phyloP scores from a whole-genome alignment of 2,113 vertebrate genomes.

The Echinops telfairi region DNA sequence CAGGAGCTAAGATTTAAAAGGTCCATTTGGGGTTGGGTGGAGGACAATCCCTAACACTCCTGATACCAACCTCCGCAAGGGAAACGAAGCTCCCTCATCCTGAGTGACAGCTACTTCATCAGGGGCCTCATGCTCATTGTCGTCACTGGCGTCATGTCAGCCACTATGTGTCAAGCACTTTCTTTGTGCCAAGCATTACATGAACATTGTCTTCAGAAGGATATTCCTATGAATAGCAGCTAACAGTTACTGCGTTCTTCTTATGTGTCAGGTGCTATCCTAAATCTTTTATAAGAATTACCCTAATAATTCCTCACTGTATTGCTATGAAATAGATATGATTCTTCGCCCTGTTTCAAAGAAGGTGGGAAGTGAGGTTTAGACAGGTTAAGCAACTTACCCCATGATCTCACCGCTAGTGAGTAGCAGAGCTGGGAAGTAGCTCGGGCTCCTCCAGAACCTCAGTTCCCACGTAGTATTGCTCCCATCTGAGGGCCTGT shows the following conservation, averaged over 20 bases:
- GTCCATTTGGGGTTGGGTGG: background rate
- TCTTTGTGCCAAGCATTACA: conserved; percentile 39
- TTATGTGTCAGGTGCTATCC: background rate
- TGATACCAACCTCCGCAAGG: conserved; percentile 1
- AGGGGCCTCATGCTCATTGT: background rate
- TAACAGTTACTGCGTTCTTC: conserved; percentile 29
- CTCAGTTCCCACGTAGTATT: background rate
- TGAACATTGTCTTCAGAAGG: conserved; percentile 56
- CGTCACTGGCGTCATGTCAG: conserved; percentile 41
- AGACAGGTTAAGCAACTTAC: background rate
- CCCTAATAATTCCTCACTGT: conserved; percentile 25
- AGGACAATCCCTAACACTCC: background rate
- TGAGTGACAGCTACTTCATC: background rate
- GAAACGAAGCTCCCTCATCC: conserved; percentile 16
- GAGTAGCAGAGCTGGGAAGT: conserved; percentile 3
- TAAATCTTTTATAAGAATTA: conserved; percentile 41
- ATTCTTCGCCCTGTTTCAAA: conserved; percentile 51
- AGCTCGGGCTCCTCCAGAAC: background rate
- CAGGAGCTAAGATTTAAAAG: background rate
- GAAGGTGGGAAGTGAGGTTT: conserved; percentile 38
- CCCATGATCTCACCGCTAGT: background rate
- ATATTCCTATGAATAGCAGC: background rate
- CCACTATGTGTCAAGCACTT: conserved; percentile 20
- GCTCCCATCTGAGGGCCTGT: background rate
- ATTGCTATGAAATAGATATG: conserved; percentile 1